Evolutionary conservation across 2,888 invertebrate genomes (phyloP).

Genomic region (Nemapogon koenigi): DNA sequence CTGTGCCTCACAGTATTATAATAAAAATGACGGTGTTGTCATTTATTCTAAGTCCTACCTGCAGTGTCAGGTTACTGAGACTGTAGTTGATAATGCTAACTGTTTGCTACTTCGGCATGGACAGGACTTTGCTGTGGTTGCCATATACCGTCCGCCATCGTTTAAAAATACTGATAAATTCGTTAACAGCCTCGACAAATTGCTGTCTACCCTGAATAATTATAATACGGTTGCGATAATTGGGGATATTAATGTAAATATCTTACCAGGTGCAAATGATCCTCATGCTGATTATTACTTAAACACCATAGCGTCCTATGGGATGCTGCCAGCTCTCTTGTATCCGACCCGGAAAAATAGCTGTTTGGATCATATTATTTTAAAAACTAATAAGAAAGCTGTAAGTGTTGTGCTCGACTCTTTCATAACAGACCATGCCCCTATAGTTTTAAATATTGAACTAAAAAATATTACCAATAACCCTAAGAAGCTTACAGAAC

Average conservation of each 20-base stretch:
- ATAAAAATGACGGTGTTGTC: slow-evolving; percentile 9
- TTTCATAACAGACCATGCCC: not conserved
- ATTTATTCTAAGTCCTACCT: slow-evolving; percentile 1
- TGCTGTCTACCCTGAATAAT: not conserved
- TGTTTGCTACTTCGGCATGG: slow-evolving; percentile 3
- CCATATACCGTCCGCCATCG: slow-evolving; percentile 7
- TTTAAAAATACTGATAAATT: not conserved
- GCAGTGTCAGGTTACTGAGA: not conserved
- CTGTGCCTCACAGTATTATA: not conserved
- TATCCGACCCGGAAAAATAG: not conserved
- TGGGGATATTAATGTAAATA: slow-evolving; percentile 6
- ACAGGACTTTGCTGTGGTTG: slow-evolving; percentile 1
- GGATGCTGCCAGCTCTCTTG: slow-evolving; percentile 1
- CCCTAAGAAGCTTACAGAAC: not conserved
- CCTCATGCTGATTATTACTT: not conserved
- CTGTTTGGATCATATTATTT: slow-evolving; percentile 2
- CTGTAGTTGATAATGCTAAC: slow-evolving; percentile 1
- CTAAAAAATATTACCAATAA: not conserved
- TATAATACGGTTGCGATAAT: not conserved
- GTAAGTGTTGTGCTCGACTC: not conserved
- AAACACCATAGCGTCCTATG: slow-evolving; percentile 1
- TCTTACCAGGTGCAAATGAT: not conserved
- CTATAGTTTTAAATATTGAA: not conserved
- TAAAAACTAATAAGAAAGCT: not conserved
- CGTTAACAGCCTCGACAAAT: not conserved